These are phyloP conservation scores for Tridacna crocea DNA, from an alignment of 2,888 invertebrate species.

Conservation along the genomic window DNA sequence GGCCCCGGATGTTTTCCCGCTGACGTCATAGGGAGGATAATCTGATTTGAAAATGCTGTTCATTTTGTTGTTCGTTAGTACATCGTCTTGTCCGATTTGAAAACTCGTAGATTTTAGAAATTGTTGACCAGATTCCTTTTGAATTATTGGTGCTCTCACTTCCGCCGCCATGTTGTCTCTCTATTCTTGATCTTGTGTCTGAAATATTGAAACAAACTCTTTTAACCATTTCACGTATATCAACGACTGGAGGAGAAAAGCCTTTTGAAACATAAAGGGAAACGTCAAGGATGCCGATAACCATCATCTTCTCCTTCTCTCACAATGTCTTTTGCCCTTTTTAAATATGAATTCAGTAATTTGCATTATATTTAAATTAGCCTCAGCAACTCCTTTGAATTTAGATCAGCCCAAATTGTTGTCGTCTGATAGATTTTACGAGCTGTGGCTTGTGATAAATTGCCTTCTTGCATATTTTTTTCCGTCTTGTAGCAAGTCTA, in stretches of 20 bases:
- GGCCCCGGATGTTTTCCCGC: constrained; percentile 67
- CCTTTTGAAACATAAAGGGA: neutral
- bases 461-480: too few species aligned
- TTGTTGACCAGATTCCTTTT: constrained; percentile 65
- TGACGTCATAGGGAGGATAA: constrained; percentile 71
- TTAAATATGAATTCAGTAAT: too few species aligned
- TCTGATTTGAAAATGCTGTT: constrained; percentile 79
- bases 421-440: too few species aligned
- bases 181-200: neutral
- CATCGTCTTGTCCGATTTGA: constrained; percentile 75
- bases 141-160: constrained; percentile 57
- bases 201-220: neutral
- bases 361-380: too few species aligned
- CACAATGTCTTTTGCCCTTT: too few species aligned
- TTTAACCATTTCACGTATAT: neutral
- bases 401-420: too few species aligned
- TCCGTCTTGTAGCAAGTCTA: too few species aligned
- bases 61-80: constrained; percentile 66
- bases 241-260: neutral
- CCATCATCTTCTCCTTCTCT: too few species aligned
- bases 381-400: too few species aligned
- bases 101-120: constrained; percentile 78
- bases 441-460: too few species aligned
- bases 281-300: too few species aligned
- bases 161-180: constrained; percentile 32